A percentile compares a stretch with the other conserved stretches of the same genome.
Conservation (phyloP, 2,113 vertebrate species). For the Macquaria ambigua region DNA sequence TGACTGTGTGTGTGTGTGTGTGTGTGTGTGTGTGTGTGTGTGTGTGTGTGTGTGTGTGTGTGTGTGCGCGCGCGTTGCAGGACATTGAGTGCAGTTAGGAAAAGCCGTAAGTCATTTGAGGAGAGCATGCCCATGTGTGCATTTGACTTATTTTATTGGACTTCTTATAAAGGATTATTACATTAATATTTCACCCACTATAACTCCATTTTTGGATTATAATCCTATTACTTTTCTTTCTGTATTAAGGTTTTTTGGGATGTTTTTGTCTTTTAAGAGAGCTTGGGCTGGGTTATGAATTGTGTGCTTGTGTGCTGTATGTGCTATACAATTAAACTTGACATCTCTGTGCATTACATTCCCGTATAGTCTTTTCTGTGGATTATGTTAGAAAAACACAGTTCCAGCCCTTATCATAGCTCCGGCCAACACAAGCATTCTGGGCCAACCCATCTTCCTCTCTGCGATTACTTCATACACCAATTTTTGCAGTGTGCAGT, state of each 20-base stretch:
- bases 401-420: constrained; percentile 47
- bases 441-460: constrained; percentile 38
- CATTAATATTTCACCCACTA: constrained; percentile 13
- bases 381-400: constrained; percentile 41
- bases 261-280: constrained; percentile 32
- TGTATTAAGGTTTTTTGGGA: not conserved
- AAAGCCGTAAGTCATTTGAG: constrained; percentile 38
- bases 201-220: not conserved
- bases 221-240: constrained; percentile 17
- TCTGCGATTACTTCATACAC: constrained; percentile 56
- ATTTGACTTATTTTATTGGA: constrained; percentile 7
- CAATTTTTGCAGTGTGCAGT: constrained; percentile 31
- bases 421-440: constrained; percentile 45
- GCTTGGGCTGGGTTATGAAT: constrained; percentile 14
- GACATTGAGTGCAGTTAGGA: constrained; percentile 23
- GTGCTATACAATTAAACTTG: constrained; percentile 41
- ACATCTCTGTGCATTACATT: constrained; percentile 46
- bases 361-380: constrained; percentile 42
- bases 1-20: not conserved
- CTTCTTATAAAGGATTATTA: constrained; percentile 19
- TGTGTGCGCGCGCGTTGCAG: not conserved
- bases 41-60: not conserved
- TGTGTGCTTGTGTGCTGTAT: not conserved
- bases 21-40: not conserved
- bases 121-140: not conserved